These are phyloP conservation scores for Helarctos malayanus DNA, from an alignment of 2,797 vertebrate genomes.

Conservation along the genomic window DNA sequence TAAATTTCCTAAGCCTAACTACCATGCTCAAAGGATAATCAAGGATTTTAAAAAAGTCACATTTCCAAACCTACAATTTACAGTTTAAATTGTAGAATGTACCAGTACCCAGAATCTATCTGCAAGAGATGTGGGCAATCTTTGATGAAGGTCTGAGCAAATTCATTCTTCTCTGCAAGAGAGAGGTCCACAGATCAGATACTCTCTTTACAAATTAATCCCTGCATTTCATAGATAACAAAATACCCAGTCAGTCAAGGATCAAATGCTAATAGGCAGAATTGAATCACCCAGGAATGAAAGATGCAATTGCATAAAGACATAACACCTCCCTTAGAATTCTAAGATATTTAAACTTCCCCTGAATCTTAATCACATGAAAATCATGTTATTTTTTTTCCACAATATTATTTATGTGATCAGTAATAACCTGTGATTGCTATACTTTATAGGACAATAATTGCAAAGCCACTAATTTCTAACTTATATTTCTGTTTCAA, in stretches of 20 bases:
- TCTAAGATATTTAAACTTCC: conserved; percentile 52
- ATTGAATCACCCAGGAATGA: conserved; percentile 42
- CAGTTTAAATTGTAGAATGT: conserved; percentile 63
- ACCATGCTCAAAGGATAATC: conserved; percentile 64
- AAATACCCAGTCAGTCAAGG: conserved; percentile 33
- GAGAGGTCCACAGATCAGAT: conserved; percentile 32
- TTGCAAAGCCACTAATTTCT: conserved; percentile 60
- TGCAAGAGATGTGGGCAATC: conserved; percentile 16
- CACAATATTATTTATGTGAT: conserved; percentile 58
- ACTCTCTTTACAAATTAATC: conserved; percentile 40
- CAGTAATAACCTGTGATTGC: conserved; percentile 62
- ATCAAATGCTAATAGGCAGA: conserved; percentile 64
- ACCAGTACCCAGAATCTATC: conserved; percentile 43
- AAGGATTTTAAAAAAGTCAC: conserved; percentile 36
- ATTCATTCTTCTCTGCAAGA: conserved; percentile 52
- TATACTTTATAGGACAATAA: neutral
- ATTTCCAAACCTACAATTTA: conserved; percentile 70
- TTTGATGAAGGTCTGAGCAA: conserved; percentile 56
- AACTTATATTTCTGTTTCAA: conserved; percentile 37
- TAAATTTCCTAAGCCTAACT: conserved; percentile 67
- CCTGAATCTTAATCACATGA: conserved; percentile 54
- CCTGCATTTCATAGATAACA: conserved; percentile 59
- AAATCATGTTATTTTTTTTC: conserved; percentile 43
- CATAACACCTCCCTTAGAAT: neutral
- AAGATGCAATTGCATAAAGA: conserved; percentile 8